A percentile compares a stretch with the other conserved stretches of the same genome.
Conservation (phyloP, 2,113 vertebrate species). For the Muntiacus reevesi region DNA sequence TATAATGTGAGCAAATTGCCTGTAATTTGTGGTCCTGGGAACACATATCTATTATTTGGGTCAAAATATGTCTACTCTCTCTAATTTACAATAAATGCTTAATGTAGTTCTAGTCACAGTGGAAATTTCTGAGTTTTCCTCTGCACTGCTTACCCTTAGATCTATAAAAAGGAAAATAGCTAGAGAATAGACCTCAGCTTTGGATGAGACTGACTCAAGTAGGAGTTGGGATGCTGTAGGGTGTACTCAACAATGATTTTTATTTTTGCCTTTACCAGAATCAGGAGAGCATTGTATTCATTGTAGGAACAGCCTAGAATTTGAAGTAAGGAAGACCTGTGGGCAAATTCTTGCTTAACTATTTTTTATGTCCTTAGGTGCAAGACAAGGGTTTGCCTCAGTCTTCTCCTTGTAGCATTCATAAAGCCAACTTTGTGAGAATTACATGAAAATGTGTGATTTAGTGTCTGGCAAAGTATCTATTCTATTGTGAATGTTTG, state of each 20-base stretch:
- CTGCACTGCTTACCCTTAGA: not conserved
- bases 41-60: slow-evolving; percentile 49
- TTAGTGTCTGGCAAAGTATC: not conserved
- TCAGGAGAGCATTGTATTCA: not conserved
- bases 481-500: not conserved
- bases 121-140: not conserved
- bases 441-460: not conserved
- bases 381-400: not conserved
- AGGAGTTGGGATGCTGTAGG: not conserved
- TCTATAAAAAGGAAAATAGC: not conserved
- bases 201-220: not conserved
- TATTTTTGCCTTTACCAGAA: not conserved
- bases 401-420: not conserved
- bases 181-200: not conserved
- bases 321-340: not conserved
- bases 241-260: not conserved
- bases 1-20: slow-evolving; percentile 45
- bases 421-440: not conserved
- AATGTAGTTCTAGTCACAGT: not conserved
- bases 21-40: slow-evolving; percentile 16
- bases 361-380: not conserved
- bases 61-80: slow-evolving; percentile 53
- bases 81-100: slow-evolving; percentile 50
- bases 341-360: not conserved
- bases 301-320: not conserved